phyloP scores from a whole-genome alignment of 2,888 invertebrate species.

The Lissocephala sabroskyi region DNA sequence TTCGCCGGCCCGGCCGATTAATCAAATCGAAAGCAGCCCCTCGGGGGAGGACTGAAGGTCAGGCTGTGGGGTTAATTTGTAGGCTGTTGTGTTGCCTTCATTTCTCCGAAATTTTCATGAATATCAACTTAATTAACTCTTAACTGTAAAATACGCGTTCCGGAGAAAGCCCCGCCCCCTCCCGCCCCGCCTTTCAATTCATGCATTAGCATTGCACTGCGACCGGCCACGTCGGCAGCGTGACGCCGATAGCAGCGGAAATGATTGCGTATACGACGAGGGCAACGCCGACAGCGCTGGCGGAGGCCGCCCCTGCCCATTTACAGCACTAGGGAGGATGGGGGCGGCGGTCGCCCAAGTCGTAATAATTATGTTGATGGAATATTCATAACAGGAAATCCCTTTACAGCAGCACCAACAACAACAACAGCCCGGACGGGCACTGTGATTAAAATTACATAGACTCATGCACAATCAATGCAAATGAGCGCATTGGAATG shows the following conservation, averaged over 20 bases:
- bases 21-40: too few relatives aligned
- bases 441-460: conserved; percentile 52
- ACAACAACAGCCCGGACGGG: conserved; percentile 3
- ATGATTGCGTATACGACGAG: conserved; percentile 34
- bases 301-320: conserved; percentile 6
- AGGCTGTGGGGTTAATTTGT: not conserved
- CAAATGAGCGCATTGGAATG: conserved; percentile 51
- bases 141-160: conserved; percentile 40
- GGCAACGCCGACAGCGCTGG: conserved; percentile 3
- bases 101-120: conserved; percentile 55
- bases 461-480: conserved; percentile 66
- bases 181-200: not conserved
- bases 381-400: conserved; percentile 54
- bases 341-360: too few relatives aligned
- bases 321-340: too few relatives aligned
- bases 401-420: conserved; percentile 29
- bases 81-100: conserved; percentile 22
- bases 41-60: not conserved
- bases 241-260: too few relatives aligned
- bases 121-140: conserved; percentile 54
- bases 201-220: not conserved
- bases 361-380: conserved; percentile 51
- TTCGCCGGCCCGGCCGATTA: too few relatives aligned
- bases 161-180: not conserved
- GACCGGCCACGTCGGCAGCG: too few relatives aligned